These are phyloP conservation scores for Megaustenia siamemsis DNA, from an alignment of 2,888 invertebrate species.

Conservation along the genomic window DNA sequence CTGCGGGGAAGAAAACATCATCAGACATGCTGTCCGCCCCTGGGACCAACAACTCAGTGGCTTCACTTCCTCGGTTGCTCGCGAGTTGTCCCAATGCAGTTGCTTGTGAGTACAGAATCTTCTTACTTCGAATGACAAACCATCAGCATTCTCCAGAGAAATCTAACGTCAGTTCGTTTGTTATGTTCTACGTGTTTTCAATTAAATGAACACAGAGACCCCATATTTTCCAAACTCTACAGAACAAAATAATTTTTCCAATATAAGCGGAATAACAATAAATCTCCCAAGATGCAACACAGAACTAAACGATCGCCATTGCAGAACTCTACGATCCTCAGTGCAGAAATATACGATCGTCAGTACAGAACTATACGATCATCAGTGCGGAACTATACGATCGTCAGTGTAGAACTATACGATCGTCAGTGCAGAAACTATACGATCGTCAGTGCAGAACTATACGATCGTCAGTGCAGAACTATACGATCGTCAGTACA, in stretches of 20 bases:
- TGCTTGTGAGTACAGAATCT: neutral
- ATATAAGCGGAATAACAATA: too few relatives aligned
- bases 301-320: too few relatives aligned
- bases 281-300: too few relatives aligned
- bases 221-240: neutral
- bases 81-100: neutral
- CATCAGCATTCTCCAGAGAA: neutral
- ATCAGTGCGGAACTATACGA: too few relatives aligned
- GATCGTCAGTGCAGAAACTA: too few relatives aligned
- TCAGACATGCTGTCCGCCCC: neutral
- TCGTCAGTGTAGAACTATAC: too few relatives aligned
- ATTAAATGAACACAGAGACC: neutral
- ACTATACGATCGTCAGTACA: too few relatives aligned
- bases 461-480: too few relatives aligned
- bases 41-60: neutral
- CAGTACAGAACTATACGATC: too few relatives aligned
- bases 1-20: conserved; percentile 19
- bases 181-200: neutral
- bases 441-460: too few relatives aligned
- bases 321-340: too few relatives aligned
- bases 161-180: neutral
- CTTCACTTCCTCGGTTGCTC: neutral
- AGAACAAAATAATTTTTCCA: neutral
- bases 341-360: too few relatives aligned
- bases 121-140: neutral